Evolutionary conservation across 2,888 invertebrate genomes (phyloP).

Genomic region (Allolobophora icterica): DNA sequence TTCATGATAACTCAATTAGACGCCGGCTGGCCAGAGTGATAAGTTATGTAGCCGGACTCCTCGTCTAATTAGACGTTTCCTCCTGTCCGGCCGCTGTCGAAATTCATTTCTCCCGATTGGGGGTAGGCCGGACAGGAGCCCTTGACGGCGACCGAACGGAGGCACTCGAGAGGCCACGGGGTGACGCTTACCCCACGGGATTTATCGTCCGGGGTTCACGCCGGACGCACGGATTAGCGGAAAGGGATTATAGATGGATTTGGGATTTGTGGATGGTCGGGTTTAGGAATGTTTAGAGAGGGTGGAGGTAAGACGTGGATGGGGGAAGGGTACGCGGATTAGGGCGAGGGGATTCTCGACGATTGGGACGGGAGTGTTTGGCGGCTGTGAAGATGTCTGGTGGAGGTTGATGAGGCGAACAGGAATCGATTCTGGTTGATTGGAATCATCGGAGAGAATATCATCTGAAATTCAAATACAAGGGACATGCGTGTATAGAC

Average conservation of each 20-base stretch:
- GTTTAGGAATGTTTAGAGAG: constrained; percentile 5
- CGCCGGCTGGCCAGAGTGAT: neutral
- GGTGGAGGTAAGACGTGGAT: neutral
- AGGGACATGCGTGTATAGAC: neutral
- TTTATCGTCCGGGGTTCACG: neutral
- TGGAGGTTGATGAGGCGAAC: neutral
- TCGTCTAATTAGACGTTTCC: neutral
- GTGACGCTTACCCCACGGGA: neutral
- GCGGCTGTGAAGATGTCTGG: neutral
- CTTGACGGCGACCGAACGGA: neutral
- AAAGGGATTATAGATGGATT: neutral
- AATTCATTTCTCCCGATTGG: constrained; percentile 11
- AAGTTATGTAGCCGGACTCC: neutral
- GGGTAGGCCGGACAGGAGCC: neutral
- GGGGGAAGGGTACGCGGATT: neutral
- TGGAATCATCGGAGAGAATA: neutral
- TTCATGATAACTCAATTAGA: constrained; percentile 18
- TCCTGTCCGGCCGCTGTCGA: neutral
- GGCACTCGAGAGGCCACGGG: neutral
- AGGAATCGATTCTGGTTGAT: neutral
- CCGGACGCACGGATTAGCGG: neutral
- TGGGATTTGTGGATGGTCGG: neutral
- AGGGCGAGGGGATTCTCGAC: neutral
- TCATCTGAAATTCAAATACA: neutral
- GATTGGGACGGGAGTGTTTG: neutral